Evolutionary conservation across 1,140 invertebrate species (phyloP).

Genomic region (Dufourea novaeangliae): DNA sequence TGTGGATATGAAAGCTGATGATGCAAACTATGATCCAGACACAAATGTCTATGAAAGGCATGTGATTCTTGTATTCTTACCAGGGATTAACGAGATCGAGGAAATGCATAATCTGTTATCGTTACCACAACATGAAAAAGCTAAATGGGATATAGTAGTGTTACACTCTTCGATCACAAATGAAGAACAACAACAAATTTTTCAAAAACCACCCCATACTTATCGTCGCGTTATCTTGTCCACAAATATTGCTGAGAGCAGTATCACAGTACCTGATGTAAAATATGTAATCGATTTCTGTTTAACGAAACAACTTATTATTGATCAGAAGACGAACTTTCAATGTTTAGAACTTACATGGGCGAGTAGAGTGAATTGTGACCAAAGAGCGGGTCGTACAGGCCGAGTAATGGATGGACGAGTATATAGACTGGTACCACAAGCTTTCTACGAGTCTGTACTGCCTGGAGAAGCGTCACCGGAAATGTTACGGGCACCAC

Average conservation of each 20-base stretch:
- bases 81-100: conserved; percentile 93
- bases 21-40: conserved; percentile 38
- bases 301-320: conserved; percentile 91
- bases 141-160: conserved; percentile 84
- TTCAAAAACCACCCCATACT: conserved; percentile 83
- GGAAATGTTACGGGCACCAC: conserved; percentile 91
- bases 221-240: conserved; percentile 94
- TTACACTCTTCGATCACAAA: conserved; percentile 89
- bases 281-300: conserved; percentile 98
- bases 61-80: conserved; percentile 93
- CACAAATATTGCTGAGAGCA: conserved; percentile 99
- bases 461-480: conserved; percentile 84
- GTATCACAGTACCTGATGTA: conserved; percentile 96
- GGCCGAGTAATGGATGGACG: conserved; percentile 93
- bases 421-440: conserved; percentile 92
- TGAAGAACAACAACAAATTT: conserved; percentile 89
- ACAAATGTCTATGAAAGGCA: conserved; percentile 75
- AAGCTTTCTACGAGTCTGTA: conserved; percentile 85
- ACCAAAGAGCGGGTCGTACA: conserved; percentile 94
- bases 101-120: conserved; percentile 79
- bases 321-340: conserved; percentile 90
- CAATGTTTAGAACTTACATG: conserved; percentile 90
- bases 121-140: conserved; percentile 67
- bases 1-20: conserved; percentile 82
- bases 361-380: conserved; percentile 94